Evolutionary conservation across 2,888 invertebrate genomes (phyloP).

Genomic region (Pogonocherus hispidulus): DNA sequence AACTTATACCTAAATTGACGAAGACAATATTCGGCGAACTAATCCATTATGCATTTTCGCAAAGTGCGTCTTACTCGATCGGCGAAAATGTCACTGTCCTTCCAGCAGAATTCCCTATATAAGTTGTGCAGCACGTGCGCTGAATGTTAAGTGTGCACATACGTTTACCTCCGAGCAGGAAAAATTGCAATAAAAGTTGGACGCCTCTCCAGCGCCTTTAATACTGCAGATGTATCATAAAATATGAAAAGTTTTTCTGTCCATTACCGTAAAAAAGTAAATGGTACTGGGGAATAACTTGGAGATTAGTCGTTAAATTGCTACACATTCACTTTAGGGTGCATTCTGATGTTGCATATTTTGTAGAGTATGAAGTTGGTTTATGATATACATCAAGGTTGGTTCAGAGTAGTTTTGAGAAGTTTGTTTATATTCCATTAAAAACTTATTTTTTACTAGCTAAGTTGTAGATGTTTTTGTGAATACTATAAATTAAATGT

Average conservation of each 20-base stretch:
- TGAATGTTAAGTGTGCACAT: constrained; percentile 31
- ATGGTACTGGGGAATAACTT: constrained; percentile 16
- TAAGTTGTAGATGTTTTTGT: too few species aligned
- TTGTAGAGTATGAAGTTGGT: background rate
- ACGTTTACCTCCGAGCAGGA: constrained; percentile 12
- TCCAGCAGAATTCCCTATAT: constrained; percentile 27
- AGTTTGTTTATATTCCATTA: too few species aligned
- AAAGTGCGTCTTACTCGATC: background rate
- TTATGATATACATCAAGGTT: background rate
- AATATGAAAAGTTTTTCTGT: constrained; percentile 26
- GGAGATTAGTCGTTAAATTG: constrained; percentile 23
- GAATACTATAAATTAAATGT: too few species aligned
- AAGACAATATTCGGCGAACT: too few species aligned
- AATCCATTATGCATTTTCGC: too few species aligned
- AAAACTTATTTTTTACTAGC: too few species aligned
- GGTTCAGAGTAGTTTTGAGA: too few species aligned
- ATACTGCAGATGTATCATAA: constrained; percentile 30
- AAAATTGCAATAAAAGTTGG: constrained; percentile 29
- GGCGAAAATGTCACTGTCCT: constrained; percentile 25
- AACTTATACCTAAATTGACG: too few species aligned
- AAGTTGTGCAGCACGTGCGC: constrained; percentile 28
- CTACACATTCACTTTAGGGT: background rate
- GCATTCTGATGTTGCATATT: background rate
- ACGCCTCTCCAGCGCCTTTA: constrained; percentile 14
- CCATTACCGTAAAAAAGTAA: constrained; percentile 28